A percentile compares a stretch with the other conserved stretches of the same genome.
phyloP scores from a whole-genome alignment of 2,888 invertebrate genomes.

The Ophion ventricosus region DNA sequence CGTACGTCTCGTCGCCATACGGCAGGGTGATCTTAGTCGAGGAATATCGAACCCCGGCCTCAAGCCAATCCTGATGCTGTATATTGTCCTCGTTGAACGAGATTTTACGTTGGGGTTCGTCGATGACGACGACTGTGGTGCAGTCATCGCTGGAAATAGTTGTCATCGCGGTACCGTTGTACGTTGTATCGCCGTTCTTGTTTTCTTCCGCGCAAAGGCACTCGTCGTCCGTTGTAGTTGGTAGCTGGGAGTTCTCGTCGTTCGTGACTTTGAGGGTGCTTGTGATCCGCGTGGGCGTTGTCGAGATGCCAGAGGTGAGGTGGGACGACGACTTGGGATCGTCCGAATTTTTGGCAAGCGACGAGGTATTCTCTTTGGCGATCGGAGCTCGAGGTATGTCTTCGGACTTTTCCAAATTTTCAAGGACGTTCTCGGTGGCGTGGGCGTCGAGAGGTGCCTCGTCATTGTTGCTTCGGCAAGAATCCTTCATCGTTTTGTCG shows the following conservation, averaged over 20 bases:
- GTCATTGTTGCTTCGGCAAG: not conserved
- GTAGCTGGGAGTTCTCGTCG: slow-evolving; percentile 23
- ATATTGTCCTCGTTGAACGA: slow-evolving; percentile 76
- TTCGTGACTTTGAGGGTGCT: slow-evolving; percentile 16
- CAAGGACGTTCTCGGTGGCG: not conserved
- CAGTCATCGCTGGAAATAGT: slow-evolving; percentile 75
- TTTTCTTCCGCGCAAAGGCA: not conserved
- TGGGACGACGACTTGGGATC: too few relatives aligned
- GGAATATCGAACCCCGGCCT: slow-evolving; percentile 80
- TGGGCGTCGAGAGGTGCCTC: not conserved
- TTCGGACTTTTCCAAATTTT: not conserved
- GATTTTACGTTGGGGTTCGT: slow-evolving; percentile 75
- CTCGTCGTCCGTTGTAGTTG: not conserved
- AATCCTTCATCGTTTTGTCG: not conserved
- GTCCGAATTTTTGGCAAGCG: slow-evolving; percentile 17
- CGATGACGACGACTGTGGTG: slow-evolving; percentile 78
- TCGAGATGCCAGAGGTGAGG: not conserved
- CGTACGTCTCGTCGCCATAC: slow-evolving; percentile 71
- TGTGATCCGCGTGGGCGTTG: slow-evolving; percentile 36
- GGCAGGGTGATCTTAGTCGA: slow-evolving; percentile 81
- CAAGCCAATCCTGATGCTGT: slow-evolving; percentile 81
- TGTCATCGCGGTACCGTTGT: slow-evolving; percentile 37
- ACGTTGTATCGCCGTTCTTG: not conserved
- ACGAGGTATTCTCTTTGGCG: slow-evolving; percentile 1
- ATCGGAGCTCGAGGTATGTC: not conserved